Conservation (phyloP, 2,797 vertebrate genomes). For the Chloroceryle inda region DNA sequence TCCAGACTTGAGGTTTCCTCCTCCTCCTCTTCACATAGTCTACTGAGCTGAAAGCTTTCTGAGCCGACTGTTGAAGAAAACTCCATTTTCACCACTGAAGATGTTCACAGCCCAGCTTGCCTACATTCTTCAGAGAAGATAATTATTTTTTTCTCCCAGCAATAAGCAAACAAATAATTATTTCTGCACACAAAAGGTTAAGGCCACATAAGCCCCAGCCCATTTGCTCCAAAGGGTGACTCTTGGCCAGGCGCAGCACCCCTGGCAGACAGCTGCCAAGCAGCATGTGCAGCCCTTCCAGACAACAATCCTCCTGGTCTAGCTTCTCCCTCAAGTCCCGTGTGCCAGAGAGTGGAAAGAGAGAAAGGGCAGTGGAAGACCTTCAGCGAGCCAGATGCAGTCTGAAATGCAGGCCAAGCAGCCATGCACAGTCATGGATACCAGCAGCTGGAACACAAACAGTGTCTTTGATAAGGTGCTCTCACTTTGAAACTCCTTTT, state of each 20-base stretch:
- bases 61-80: neutral
- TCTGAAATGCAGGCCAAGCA: neutral
- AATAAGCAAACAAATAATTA: conserved; percentile 1
- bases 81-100: neutral
- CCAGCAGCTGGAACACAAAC: neutral
- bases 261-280: neutral
- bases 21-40: neutral
- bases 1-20: neutral
- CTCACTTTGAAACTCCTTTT: conserved; percentile 18
- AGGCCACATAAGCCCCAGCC: neutral
- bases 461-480: neutral
- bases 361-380: neutral
- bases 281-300: neutral
- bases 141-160: neutral
- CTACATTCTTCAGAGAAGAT: neutral
- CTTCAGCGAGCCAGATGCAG: neutral
- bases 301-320: neutral
- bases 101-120: neutral
- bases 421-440: neutral
- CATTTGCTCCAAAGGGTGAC: neutral
- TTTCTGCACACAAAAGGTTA: neutral
- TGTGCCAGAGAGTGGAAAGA: neutral
- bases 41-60: neutral
- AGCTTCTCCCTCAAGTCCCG: neutral
- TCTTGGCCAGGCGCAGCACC: neutral